phyloP scores from a whole-genome alignment of 1,140 invertebrate species.

The Magallana ariakensis region DNA sequence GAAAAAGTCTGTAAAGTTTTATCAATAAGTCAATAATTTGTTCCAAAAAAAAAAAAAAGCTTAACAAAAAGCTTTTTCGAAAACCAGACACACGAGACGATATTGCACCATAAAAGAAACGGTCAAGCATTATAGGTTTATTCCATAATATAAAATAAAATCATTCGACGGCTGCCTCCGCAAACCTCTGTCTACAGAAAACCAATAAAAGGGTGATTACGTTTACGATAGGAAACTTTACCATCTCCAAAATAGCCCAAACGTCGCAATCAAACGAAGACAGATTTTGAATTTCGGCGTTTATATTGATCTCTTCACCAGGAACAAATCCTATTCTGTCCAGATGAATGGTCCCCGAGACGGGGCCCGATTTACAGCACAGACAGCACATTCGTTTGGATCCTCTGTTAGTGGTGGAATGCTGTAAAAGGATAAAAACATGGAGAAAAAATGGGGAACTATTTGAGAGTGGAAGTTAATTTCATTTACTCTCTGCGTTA shows the following conservation, averaged over 20 bases:
- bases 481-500: conserved; percentile 6
- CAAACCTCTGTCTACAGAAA: conserved; percentile 2
- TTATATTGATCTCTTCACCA: conserved; percentile 70
- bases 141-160: not conserved
- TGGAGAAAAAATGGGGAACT: not conserved
- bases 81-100: too few species aligned
- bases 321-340: conserved; percentile 71
- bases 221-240: conserved; percentile 39
- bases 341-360: conserved; percentile 64
- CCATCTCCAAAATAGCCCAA: conserved; percentile 53
- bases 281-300: conserved; percentile 70
- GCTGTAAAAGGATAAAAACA: conserved; percentile 8
- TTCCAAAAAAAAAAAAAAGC: too few species aligned
- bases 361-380: conserved; percentile 72
- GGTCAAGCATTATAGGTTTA: not conserved
- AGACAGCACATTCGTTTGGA: conserved; percentile 67
- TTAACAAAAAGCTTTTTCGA: too few species aligned
- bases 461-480: not conserved
- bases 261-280: conserved; percentile 58
- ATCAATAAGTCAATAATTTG: too few species aligned
- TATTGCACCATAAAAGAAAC: too few species aligned
- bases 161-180: not conserved
- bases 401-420: not conserved
- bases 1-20: too few species aligned
- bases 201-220: conserved; percentile 14